Evolutionary conservation across 2,797 vertebrate species (phyloP).

Genomic region (Pachyuromys duprasi): DNA sequence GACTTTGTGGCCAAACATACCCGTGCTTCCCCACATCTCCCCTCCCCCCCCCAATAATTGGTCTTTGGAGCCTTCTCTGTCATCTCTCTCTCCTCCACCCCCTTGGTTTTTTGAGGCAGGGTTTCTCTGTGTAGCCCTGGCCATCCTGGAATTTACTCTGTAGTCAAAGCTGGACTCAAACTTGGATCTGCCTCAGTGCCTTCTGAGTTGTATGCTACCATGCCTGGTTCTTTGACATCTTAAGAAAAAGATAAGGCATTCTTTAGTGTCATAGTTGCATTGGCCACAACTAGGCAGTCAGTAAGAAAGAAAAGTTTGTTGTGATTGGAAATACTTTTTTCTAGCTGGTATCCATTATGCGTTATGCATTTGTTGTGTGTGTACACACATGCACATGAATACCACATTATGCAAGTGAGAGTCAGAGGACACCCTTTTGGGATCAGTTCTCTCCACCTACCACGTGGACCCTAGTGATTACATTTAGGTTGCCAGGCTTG

Average conservation of each 20-base stretch:
- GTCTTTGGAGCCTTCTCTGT: not conserved
- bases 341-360: not conserved
- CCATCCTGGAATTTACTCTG: not conserved
- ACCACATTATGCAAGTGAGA: not conserved
- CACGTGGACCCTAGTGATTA: not conserved
- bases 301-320: not conserved
- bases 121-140: not conserved
- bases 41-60: not conserved
- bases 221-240: not conserved
- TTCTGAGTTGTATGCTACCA: too few species aligned
- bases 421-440: not conserved
- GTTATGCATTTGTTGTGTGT: not conserved
- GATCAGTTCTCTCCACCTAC: not conserved
- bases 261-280: not conserved
- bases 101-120: not conserved
- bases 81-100: not conserved
- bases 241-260: slow-evolving; percentile 37
- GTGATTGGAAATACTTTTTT: not conserved
- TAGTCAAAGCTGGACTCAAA: not conserved
- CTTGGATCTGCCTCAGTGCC: too few species aligned
- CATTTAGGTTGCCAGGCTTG: not conserved
- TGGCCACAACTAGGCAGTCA: not conserved
- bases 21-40: too few species aligned
- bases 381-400: not conserved
- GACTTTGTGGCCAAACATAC: not conserved